phyloP scores from a whole-genome alignment of 2,797 vertebrate genomes.

The Lepus oiostolus region DNA sequence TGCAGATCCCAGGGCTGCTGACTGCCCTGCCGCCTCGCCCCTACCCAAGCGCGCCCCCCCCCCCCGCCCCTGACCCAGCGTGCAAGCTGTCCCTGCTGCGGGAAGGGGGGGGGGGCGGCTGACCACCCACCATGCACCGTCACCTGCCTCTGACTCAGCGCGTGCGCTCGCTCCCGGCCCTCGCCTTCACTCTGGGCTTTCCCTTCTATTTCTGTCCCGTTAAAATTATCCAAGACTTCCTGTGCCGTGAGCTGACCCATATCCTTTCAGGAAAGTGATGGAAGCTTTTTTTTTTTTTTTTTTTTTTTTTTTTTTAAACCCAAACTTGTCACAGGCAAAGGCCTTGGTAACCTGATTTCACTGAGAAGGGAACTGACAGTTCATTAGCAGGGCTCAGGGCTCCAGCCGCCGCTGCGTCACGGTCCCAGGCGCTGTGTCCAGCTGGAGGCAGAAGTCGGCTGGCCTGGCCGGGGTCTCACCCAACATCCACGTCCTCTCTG shows the following conservation, averaged over 20 bases:
- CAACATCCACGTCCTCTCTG: background rate
- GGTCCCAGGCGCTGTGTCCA: rapidly evolving
- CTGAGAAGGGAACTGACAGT: conserved; percentile 41
- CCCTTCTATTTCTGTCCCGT: conserved; percentile 77
- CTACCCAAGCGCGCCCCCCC: too few species aligned
- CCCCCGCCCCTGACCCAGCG: too few species aligned
- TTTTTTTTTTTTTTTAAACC: conserved; percentile 31
- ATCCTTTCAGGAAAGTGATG: conserved; percentile 77
- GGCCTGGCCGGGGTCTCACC: background rate
- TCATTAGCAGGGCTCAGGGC: background rate
- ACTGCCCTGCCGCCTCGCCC: rapidly evolving
- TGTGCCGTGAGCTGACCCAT: conserved; percentile 75
- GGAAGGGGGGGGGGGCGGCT: too few species aligned
- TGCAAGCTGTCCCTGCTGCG: too few species aligned
- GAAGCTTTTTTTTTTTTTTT: conserved; percentile 62
- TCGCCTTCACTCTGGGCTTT: conserved; percentile 62
- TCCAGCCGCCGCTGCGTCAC: background rate
- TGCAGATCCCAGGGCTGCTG: rapidly evolving
- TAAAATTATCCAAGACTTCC: conserved; percentile 72
- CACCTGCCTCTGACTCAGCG: background rate
- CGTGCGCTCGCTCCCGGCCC: background rate
- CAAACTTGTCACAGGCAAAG: conserved; percentile 47
- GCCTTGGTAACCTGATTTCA: conserved; percentile 76
- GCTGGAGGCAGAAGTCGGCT: rapidly evolving
- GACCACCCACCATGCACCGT: too few species aligned